Percentiles rank a stretch among this genome's conserved stretches.
Conservation (phyloP, 2,888 invertebrate genomes). For the Syrphus vitripennis region DNA sequence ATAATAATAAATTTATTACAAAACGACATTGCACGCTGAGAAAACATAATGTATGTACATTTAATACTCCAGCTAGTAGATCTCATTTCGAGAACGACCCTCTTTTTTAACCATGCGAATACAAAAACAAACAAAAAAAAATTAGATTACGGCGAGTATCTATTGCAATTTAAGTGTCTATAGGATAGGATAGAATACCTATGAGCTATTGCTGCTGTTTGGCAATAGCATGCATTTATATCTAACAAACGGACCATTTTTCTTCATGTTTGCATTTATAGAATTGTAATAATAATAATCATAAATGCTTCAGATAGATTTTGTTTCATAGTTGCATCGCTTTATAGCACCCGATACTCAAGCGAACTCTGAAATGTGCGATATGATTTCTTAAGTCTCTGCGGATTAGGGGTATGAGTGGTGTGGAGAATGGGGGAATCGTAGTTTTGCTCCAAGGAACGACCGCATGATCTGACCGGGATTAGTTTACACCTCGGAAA, state of each 20-base stretch:
- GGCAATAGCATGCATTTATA: conserved; percentile 24
- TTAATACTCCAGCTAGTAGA: conserved; percentile 55
- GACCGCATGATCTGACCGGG: conserved; percentile 71
- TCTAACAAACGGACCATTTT: conserved; percentile 24
- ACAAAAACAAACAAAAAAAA: conserved; percentile 24
- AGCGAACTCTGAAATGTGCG: conserved; percentile 53
- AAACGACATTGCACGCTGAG: conserved; percentile 59
- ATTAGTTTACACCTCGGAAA: conserved; percentile 66
- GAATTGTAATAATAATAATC: conserved; percentile 70
- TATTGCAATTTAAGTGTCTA: conserved; percentile 51
- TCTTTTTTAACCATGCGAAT: conserved; percentile 47
- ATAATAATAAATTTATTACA: conserved; percentile 40
- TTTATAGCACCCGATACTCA: conserved; percentile 57
- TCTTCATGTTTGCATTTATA: conserved; percentile 61
- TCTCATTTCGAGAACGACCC: conserved; percentile 67
- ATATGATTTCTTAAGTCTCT: conserved; percentile 47
- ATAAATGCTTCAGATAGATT: conserved; percentile 66
- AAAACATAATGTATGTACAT: conserved; percentile 46
- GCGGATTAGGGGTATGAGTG: not conserved
- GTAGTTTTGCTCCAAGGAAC: conserved; percentile 44
- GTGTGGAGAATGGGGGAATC: not conserved
- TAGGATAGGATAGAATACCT: no score
- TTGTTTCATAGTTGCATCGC: conserved; percentile 67
- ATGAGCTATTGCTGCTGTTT: not conserved
- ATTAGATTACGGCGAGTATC: conserved; percentile 59